These are phyloP conservation scores for Agelas oroides DNA, from an alignment of 37 sponge, comb jelly and placozoan species.

Conservation along the genomic window DNA sequence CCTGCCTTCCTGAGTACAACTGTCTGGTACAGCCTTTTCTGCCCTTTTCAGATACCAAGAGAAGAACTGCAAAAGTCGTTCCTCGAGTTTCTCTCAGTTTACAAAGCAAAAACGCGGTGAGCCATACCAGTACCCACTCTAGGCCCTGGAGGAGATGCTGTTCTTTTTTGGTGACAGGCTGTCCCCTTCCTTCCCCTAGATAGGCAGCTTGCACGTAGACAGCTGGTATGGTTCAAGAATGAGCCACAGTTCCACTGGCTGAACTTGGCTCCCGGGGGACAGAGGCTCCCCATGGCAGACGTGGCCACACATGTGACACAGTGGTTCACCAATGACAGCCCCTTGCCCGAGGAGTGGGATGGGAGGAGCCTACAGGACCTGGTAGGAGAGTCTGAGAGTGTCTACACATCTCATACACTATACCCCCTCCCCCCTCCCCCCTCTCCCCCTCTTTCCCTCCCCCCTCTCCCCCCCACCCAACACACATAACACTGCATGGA, in stretches of 20 bases:
- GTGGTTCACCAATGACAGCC: conserved; percentile 52
- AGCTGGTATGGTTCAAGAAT: conserved; percentile 70
- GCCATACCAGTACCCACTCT: too few relatives aligned
- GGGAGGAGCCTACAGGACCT: conserved; percentile 69
- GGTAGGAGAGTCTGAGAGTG: conserved; percentile 9
- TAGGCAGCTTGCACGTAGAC: conserved; percentile 64
- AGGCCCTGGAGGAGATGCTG: too few relatives aligned
- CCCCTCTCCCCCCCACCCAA: neutral
- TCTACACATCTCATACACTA: neutral
- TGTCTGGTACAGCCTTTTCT: too few relatives aligned
- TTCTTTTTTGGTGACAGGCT: neutral
- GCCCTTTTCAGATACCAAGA: conserved; percentile 17
- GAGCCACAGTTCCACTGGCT: conserved; percentile 68
- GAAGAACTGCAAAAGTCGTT: conserved; percentile 37
- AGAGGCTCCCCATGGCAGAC: conserved; percentile 21
- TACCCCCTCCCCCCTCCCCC: neutral
- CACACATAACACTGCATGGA: neutral
- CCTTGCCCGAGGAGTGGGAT: conserved; percentile 59
- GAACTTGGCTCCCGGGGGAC: conserved; percentile 62
- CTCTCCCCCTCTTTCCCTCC: neutral
- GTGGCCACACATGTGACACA: conserved; percentile 45
- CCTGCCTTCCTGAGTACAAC: too few relatives aligned
- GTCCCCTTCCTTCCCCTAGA: too few relatives aligned
- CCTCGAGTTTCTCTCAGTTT: conserved; percentile 51
- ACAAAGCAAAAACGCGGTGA: conserved; percentile 77